Percentiles rank a stretch among this genome's conserved stretches.
These are phyloP conservation scores for Polypedilum vanderplanki DNA, from an alignment of 1,140 invertebrate genomes.

Conservation along the genomic window DNA sequence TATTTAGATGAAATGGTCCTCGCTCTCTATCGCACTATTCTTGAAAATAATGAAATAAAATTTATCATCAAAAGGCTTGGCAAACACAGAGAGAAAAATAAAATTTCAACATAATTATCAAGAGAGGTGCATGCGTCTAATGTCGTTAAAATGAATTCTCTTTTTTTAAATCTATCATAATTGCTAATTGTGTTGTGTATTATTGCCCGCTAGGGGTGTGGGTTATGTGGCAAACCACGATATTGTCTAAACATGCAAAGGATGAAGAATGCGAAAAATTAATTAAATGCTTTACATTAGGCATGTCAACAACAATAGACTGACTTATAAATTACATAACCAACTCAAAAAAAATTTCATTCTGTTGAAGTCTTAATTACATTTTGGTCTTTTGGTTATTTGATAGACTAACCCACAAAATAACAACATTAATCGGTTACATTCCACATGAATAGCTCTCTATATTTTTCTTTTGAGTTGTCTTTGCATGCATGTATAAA, in stretches of 20 bases:
- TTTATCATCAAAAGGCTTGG: conserved; percentile 5
- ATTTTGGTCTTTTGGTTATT: not conserved
- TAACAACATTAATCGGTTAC: not conserved
- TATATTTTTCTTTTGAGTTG: not conserved
- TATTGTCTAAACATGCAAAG: not conserved
- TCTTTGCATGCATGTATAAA: not conserved
- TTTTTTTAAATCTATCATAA: no score
- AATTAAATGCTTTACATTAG: not conserved
- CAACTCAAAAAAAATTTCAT: not conserved
- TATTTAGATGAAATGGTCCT: conserved; percentile 3
- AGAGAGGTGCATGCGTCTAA: conserved; percentile 9
- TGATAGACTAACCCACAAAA: conserved; percentile 4
- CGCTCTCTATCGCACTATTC: not conserved
- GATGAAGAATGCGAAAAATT: conserved; percentile 1
- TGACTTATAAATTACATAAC: not conserved
- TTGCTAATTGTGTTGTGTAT: not conserved
- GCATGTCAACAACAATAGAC: not conserved
- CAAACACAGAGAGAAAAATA: not conserved
- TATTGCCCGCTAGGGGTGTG: not conserved
- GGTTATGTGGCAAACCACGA: not conserved
- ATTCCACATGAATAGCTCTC: not conserved
- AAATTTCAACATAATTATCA: not conserved
- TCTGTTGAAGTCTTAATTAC: not conserved
- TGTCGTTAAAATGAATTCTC: not conserved
- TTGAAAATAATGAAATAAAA: not conserved